Evolutionary conservation across 2,113 vertebrate genomes (phyloP).

Genomic region (Antechinus flavipes): DNA sequence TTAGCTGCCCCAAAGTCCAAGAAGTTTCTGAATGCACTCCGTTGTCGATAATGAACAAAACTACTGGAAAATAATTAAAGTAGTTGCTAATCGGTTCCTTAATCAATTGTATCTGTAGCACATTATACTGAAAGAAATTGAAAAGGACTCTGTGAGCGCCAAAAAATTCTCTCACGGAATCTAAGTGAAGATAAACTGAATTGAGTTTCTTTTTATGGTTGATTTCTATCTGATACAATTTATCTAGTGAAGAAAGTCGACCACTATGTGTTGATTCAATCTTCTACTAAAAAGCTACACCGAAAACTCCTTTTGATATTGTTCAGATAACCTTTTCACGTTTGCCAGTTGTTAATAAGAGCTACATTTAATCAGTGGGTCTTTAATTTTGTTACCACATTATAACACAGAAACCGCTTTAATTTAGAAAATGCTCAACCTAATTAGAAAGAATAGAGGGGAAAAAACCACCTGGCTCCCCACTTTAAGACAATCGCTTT

Average conservation of each 20-base stretch:
- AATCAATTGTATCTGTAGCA: slow-evolving; percentile 66
- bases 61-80: slow-evolving; percentile 71
- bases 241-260: slow-evolving; percentile 45
- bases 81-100: slow-evolving; percentile 74
- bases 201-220: slow-evolving; percentile 68
- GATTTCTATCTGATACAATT: slow-evolving; percentile 68
- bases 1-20: slow-evolving; percentile 27
- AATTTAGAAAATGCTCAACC: slow-evolving; percentile 21
- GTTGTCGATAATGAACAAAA: slow-evolving; percentile 56
- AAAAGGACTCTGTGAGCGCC: slow-evolving; percentile 59
- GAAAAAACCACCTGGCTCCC: slow-evolving; percentile 38
- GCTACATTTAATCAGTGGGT: slow-evolving; percentile 39
- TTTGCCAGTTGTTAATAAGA: slow-evolving; percentile 17
- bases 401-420: slow-evolving; percentile 21
- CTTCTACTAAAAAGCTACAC: slow-evolving; percentile 4
- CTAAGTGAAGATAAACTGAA: slow-evolving; percentile 75
- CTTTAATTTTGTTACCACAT: slow-evolving; percentile 27
- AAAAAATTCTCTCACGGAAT: slow-evolving; percentile 65
- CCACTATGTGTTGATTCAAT: slow-evolving; percentile 33
- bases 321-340: neutral
- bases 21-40: slow-evolving; percentile 41
- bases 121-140: slow-evolving; percentile 67
- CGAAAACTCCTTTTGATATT: neutral
- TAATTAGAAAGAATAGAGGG: slow-evolving; percentile 15
- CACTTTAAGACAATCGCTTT: slow-evolving; percentile 31